Base-by-base conservation (phyloP, 2,888 invertebrate genomes). In the Thumatha senex region DNA sequence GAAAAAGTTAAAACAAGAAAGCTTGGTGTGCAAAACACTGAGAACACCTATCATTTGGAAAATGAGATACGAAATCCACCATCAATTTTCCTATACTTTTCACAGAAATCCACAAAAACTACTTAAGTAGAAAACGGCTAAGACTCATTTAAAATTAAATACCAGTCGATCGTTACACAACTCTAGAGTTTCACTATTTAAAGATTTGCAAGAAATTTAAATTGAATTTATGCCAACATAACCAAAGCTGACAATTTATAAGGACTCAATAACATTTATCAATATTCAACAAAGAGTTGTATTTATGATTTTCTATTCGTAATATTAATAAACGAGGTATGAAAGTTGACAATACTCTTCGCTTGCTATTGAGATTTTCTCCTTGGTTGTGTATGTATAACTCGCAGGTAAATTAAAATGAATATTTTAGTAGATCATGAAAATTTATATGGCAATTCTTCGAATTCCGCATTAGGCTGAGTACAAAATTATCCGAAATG, bases 231-330 rank as follows among this genome's bases (percentile, higher is more conserved):
- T 66, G 47, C 54, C 54, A 51, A 46, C 39, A 24, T 31, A 39
- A 38, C 13, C n/a, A 2, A n/a, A 7, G 12, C 15, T 33, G 31
- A 31, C 58, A 48, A 36, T 58, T 45, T 58, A 49, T 46, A 48
- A 4, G 42, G 41, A 15, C 31, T 63, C 61, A 61, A 62, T 65
- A 58, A 57, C 61, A 61, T 63, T 63, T 59, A 68, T 68, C 65
- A 62, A 61, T 47, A 64, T 56, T 62, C 42, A 49, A 63, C 58
- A 64, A 56, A 62, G 44, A 48, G 58, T 61, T 61, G 46, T 40
- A 63, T 63, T 65, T 61, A 46, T 15, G 40, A 50, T 51, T 46
- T 46, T 31, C 47, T 55, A 62, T 61, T 52, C 48, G 45, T 47
- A 54, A 56, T 48, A 53, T 39, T 54, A 57, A 63, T 63, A 47